Percentiles rank a stretch among this genome's conserved stretches.
phyloP scores from a whole-genome alignment of 1,140 invertebrate species.

The Anthonomus grandis region DNA sequence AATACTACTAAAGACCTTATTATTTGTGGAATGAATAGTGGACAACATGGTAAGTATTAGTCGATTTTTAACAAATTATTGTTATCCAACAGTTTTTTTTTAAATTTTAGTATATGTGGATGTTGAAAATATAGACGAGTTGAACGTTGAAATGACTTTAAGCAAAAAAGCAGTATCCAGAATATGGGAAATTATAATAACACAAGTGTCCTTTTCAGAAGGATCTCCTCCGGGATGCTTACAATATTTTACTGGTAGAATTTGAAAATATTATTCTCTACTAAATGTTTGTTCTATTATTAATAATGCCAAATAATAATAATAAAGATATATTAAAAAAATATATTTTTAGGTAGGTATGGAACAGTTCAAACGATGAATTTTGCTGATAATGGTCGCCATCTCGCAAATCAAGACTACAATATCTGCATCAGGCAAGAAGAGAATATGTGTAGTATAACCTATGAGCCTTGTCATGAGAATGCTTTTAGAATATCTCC shows the following conservation, averaged over 20 bases:
- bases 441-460: constrained; percentile 68
- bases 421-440: constrained; percentile 72
- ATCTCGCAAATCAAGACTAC: constrained; percentile 75
- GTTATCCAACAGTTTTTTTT: background rate
- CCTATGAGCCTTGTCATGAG: constrained; percentile 69
- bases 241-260: constrained; percentile 62
- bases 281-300: too few relatives aligned
- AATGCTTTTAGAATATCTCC: constrained; percentile 75
- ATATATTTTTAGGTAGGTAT: constrained; percentile 28
- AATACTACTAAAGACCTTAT: constrained; percentile 56
- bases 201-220: constrained; percentile 63
- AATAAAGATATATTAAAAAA: background rate
- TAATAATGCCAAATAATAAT: background rate
- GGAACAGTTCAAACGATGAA: constrained; percentile 72
- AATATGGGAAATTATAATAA: constrained; percentile 72
- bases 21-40: constrained; percentile 77
- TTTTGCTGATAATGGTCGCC: constrained; percentile 74
- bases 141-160: constrained; percentile 57
- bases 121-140: constrained; percentile 53
- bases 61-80: background rate
- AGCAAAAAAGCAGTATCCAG: constrained; percentile 58
- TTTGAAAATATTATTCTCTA: constrained; percentile 9
- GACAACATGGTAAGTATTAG: constrained; percentile 66
- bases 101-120: constrained; percentile 65
- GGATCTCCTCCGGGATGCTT: constrained; percentile 70